Conservation (phyloP, 1,140 invertebrate genomes). For the Calosoma granatense region DNA sequence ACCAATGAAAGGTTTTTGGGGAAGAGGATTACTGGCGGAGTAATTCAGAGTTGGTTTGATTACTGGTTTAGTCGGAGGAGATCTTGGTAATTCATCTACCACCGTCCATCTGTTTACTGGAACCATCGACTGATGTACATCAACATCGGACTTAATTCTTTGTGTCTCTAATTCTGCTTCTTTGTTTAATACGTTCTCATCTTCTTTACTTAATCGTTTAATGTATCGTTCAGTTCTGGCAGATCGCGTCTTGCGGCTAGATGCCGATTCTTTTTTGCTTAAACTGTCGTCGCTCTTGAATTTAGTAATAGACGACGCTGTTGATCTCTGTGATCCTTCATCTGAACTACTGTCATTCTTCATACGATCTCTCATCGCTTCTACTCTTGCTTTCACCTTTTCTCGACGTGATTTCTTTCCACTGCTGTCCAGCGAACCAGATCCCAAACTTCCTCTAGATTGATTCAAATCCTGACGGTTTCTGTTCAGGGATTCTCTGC, state of each 20-base stretch:
- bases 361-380: conserved; percentile 50
- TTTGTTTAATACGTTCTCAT: conserved; percentile 46
- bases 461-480: conserved; percentile 11
- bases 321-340: conserved; percentile 55
- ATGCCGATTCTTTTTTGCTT: conserved; percentile 44
- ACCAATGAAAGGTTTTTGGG: conserved; percentile 13
- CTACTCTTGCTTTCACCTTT: conserved; percentile 47
- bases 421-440: conserved; percentile 39
- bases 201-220: conserved; percentile 59
- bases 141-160: conserved; percentile 32
- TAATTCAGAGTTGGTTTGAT: background rate
- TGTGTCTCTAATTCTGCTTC: conserved; percentile 40
- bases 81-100: background rate
- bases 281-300: conserved; percentile 57
- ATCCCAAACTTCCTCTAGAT: conserved; percentile 30
- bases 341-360: conserved; percentile 59
- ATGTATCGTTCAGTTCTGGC: conserved; percentile 70
- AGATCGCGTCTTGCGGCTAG: conserved; percentile 44
- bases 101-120: background rate
- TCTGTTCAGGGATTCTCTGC: conserved; percentile 23
- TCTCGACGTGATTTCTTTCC: conserved; percentile 44
- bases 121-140: background rate
- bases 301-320: conserved; percentile 49
- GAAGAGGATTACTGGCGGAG: background rate
- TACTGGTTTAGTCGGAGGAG: background rate